A percentile compares a stretch with the other conserved stretches of the same genome.
Conservation (phyloP, 2,113 vertebrate genomes). For the Anas platyrhynchos region DNA sequence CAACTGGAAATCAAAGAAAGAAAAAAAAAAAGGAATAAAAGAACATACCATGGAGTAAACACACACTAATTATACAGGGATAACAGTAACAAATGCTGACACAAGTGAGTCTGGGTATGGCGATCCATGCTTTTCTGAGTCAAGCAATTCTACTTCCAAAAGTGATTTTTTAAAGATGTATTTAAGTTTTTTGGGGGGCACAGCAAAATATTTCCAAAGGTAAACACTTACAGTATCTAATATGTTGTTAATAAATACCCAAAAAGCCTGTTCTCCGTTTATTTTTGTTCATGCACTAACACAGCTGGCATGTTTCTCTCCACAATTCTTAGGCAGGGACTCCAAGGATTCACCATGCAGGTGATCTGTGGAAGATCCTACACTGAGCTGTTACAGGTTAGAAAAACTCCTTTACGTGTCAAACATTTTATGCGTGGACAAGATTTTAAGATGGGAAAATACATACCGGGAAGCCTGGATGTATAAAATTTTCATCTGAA, state of each 20-base stretch:
- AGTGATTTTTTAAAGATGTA: neutral
- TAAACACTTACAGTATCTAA: neutral
- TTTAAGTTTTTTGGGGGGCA: neutral
- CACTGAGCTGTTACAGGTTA: neutral
- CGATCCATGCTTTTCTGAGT: neutral
- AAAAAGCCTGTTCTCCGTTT: neutral
- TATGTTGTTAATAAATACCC: neutral
- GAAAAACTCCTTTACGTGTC: neutral
- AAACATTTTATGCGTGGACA: neutral
- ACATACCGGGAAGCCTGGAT: neutral
- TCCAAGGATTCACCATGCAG: neutral
- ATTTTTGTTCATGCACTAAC: neutral
- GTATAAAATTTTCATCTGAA: neutral
- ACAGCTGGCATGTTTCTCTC: neutral
- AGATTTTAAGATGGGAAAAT: neutral
- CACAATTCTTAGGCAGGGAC: neutral
- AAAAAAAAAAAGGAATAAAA: neutral
- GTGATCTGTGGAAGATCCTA: neutral
- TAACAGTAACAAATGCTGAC: neutral
- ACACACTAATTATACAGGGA: neutral
- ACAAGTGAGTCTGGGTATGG: neutral
- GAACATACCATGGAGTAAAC: neutral
- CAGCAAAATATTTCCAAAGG: neutral
- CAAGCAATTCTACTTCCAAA: neutral
- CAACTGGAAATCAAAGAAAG: neutral